These are phyloP conservation scores for Varanus komodoensis DNA, from an alignment of 2,113 vertebrate genomes.

Conservation along the genomic window DNA sequence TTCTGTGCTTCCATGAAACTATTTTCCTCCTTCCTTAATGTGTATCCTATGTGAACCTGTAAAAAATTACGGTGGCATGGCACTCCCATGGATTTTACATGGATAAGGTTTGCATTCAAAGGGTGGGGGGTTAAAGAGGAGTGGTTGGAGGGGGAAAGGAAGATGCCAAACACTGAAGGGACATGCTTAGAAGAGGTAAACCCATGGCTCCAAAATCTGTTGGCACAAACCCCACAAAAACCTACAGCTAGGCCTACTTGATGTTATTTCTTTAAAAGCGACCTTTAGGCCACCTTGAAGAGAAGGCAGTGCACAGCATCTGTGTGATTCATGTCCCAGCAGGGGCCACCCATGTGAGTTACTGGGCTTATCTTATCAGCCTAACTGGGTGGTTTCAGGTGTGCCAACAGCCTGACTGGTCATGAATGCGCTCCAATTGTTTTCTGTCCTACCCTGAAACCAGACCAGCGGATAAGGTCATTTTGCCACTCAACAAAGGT, in stretches of 20 bases:
- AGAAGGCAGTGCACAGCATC: rapidly evolving
- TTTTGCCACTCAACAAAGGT: not conserved
- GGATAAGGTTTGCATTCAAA: too few relatives aligned
- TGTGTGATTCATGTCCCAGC: not conserved
- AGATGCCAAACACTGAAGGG: not conserved
- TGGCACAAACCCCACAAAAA: too few relatives aligned
- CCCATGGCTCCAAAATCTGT: too few relatives aligned
- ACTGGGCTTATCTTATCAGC: not conserved
- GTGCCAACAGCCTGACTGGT: not conserved
- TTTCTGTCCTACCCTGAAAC: conserved; percentile 6
- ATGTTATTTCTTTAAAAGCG: too few relatives aligned
- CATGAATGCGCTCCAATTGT: not conserved
- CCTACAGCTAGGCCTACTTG: too few relatives aligned
- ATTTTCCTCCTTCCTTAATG: too few relatives aligned
- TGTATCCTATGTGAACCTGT: too few relatives aligned
- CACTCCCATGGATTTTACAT: too few relatives aligned
- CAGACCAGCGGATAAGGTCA: not conserved
- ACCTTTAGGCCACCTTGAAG: too few relatives aligned
- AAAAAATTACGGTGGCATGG: too few relatives aligned
- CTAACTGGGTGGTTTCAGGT: conserved; percentile 4
- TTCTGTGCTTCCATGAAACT: too few relatives aligned
- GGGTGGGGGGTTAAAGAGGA: not conserved
- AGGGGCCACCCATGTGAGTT: not conserved
- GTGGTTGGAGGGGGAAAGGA: not conserved
- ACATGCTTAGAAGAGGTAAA: not conserved